Evolutionary conservation across 2,797 vertebrate species (phyloP).

Genomic region (Coreius guichenoti): DNA sequence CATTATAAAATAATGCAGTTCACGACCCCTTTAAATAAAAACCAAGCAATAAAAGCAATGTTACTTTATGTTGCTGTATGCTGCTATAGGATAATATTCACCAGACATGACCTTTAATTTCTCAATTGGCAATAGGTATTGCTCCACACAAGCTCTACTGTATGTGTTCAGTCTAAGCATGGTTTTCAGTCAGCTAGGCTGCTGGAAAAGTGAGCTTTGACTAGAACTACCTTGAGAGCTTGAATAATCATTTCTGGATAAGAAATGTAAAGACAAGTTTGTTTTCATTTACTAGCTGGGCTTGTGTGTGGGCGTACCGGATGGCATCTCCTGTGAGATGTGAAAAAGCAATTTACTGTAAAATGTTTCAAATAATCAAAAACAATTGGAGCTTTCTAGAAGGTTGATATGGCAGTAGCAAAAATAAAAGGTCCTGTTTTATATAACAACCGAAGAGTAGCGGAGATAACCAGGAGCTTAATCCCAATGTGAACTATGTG

Average conservation of each 20-base stretch:
- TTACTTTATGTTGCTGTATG: background rate
- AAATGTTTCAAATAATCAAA: constrained; percentile 41
- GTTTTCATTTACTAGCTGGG: constrained; percentile 17
- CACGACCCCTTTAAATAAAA: background rate
- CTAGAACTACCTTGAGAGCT: constrained; percentile 32
- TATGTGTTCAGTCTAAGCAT: background rate
- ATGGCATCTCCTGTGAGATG: constrained; percentile 30
- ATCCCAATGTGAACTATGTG: background rate
- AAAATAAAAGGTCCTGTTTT: background rate
- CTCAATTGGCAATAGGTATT: background rate
- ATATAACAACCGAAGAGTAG: background rate
- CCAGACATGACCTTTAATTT: background rate
- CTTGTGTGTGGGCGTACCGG: constrained; percentile 4
- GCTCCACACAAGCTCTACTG: background rate
- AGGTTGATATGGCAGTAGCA: background rate
- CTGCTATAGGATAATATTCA: background rate
- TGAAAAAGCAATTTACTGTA: constrained; percentile 36
- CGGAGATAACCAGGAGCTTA: background rate
- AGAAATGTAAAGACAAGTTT: constrained; percentile 41
- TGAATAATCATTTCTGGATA: constrained; percentile 48
- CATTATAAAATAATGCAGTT: no score
- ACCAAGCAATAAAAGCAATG: background rate
- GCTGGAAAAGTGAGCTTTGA: constrained; percentile 23
- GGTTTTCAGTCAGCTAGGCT: constrained; percentile 12
- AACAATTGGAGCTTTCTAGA: constrained; percentile 27